Evolutionary conservation across 2,888 invertebrate species (phyloP).

Genomic region (Cerastis rubricosa): DNA sequence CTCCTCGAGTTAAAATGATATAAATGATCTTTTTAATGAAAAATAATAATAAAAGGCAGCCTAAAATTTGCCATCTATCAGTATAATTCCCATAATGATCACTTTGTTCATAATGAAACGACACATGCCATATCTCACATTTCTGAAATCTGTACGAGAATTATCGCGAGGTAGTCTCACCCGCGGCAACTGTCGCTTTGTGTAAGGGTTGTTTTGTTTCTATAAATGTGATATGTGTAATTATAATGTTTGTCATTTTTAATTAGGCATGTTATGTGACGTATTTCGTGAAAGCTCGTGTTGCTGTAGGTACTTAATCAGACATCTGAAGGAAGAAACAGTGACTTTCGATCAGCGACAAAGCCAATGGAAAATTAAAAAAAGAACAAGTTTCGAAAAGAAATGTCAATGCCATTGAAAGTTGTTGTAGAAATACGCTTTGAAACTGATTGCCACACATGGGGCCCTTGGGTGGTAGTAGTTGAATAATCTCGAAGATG

Average conservation of each 20-base stretch:
- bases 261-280: constrained; percentile 25
- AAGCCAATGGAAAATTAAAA: too few species aligned
- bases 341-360: background rate
- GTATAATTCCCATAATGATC: background rate
- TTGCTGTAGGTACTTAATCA: background rate
- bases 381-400: too few species aligned
- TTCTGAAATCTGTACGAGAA: constrained; percentile 34
- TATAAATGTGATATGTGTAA: constrained; percentile 57
- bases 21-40: too few species aligned
- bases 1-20: too few species aligned
- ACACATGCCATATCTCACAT: background rate
- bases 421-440: too few species aligned
- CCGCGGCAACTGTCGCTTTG: constrained; percentile 59
- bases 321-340: background rate
- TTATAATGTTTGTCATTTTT: constrained; percentile 52
- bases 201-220: constrained; percentile 56
- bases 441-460: too few species aligned
- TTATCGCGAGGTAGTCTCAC: constrained; percentile 53
- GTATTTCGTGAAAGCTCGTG: background rate
- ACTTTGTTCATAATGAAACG: background rate
- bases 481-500: too few species aligned
- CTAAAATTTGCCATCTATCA: background rate
- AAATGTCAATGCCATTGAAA: too few species aligned
- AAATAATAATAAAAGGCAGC: background rate
- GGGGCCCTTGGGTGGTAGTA: too few species aligned